phyloP scores from a whole-genome alignment of 2,888 invertebrate species.

The Latrodectus hesperus region DNA sequence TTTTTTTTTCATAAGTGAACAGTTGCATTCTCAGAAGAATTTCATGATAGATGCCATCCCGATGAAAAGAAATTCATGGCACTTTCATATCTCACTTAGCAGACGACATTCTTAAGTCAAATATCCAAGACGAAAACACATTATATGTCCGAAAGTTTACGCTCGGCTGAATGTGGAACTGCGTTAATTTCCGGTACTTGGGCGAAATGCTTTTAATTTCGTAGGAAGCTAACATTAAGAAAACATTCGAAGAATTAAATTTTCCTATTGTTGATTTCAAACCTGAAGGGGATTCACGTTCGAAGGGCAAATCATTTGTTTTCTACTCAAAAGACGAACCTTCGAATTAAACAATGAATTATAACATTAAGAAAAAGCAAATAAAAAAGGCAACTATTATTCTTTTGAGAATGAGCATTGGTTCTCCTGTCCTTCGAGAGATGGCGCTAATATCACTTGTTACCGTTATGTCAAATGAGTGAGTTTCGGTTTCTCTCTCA shows the following conservation, averaged over 20 bases:
- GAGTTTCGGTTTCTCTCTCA: conserved; percentile 34
- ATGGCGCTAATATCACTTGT: conserved; percentile 22
- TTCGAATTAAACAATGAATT: conserved; percentile 37
- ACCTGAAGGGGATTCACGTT: conserved; percentile 16
- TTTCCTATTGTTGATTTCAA: conserved; percentile 48
- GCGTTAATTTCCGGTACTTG: too few species aligned
- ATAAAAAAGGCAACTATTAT: conserved; percentile 13
- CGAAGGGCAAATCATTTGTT: not conserved
- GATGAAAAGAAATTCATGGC: not conserved
- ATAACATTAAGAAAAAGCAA: conserved; percentile 8
- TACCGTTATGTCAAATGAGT: conserved; percentile 44
- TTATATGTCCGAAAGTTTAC: not conserved
- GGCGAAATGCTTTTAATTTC: too few species aligned
- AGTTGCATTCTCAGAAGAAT: too few species aligned
- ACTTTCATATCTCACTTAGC: not conserved
- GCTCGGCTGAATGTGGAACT: not conserved
- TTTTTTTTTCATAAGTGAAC: too few species aligned
- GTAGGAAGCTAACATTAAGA: conserved; percentile 7
- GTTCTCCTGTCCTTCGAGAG: conserved; percentile 37
- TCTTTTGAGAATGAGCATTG: too few species aligned
- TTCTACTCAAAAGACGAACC: conserved; percentile 30
- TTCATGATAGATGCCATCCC: not conserved
- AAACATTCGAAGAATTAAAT: conserved; percentile 30
- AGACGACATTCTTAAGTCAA: not conserved
- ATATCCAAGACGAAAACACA: not conserved